phyloP scores from a whole-genome alignment of 2,113 vertebrate genomes.

The Macheiramphus alcinus region DNA sequence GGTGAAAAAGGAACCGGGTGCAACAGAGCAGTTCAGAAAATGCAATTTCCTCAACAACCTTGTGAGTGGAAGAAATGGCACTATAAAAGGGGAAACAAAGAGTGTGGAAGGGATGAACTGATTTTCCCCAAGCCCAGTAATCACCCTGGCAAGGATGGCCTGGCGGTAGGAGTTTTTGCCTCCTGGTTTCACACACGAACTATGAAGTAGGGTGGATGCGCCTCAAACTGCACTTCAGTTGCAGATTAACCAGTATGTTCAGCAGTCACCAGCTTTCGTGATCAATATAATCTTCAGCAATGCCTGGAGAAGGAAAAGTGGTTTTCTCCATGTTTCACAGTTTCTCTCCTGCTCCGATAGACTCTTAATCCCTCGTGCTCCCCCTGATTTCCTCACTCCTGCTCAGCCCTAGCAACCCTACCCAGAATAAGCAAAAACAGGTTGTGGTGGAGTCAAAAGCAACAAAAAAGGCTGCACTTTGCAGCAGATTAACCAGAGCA shows the following conservation, averaged over 20 bases:
- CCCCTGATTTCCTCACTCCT: not conserved
- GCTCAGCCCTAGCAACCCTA: not conserved
- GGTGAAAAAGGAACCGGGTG: not conserved
- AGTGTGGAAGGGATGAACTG: not conserved
- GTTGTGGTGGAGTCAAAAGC: not conserved
- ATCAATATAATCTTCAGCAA: not conserved
- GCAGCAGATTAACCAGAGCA: not conserved
- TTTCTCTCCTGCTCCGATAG: not conserved
- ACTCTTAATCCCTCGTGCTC: not conserved
- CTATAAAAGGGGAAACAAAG: not conserved
- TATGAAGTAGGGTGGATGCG: rapidly evolving
- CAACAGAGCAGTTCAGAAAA: not conserved
- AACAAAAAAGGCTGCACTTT: not conserved
- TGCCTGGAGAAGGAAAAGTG: not conserved
- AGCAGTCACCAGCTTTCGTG: not conserved
- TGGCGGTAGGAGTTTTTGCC: not conserved
- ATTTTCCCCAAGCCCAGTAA: not conserved
- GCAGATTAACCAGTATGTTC: not conserved
- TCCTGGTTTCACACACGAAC: not conserved
- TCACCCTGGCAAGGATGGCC: not conserved
- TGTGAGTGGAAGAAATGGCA: not conserved
- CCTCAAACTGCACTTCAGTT: not conserved
- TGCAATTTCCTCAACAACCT: not conserved
- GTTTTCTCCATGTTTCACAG: not conserved
- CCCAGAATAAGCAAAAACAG: not conserved